Conservation (phyloP, 2,888 invertebrate species). For the Pyrochroa serraticornis region DNA sequence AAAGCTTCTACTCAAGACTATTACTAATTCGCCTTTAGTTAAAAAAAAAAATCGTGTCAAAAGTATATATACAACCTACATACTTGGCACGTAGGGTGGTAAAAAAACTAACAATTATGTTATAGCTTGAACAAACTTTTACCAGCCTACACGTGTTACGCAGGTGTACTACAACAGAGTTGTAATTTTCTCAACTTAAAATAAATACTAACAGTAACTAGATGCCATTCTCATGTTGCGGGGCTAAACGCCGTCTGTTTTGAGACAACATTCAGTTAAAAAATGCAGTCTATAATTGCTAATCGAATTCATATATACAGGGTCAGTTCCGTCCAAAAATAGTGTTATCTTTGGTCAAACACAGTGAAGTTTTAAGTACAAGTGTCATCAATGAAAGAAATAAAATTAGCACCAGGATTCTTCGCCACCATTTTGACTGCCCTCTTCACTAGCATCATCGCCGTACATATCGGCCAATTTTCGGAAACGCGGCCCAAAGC, state of each 20-base stretch:
- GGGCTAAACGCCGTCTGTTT: not conserved
- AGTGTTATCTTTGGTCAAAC: slow-evolving; percentile 48
- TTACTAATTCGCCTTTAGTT: not conserved
- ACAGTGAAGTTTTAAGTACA: slow-evolving; percentile 45
- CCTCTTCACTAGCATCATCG: slow-evolving; percentile 83
- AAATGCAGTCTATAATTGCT: slow-evolving; percentile 12
- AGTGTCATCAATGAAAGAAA: slow-evolving; percentile 12
- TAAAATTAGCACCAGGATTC: slow-evolving; percentile 78
- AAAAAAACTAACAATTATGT: not conserved
- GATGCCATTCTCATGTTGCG: slow-evolving; percentile 6
- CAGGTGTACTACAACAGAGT: not conserved
- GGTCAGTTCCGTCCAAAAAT: slow-evolving; percentile 45
- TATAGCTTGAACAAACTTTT: not conserved
- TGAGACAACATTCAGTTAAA: slow-evolving; percentile 1
- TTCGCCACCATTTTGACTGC: slow-evolving; percentile 76
- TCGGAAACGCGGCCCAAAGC: slow-evolving; percentile 95
- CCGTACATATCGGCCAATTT: slow-evolving; percentile 94
- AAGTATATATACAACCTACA: slow-evolving; percentile 13
- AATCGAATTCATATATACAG: slow-evolving; percentile 8
- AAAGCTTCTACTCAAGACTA: slow-evolving; percentile 11
- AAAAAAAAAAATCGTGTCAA: slow-evolving; percentile 2
- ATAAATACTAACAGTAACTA: slow-evolving; percentile 23
- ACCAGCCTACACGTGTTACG: slow-evolving; percentile 2
- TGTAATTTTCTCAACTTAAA: slow-evolving; percentile 6
- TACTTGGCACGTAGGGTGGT: slow-evolving; percentile 20